phyloP scores from a whole-genome alignment of 2,113 vertebrate genomes.

The Neogale vison region DNA sequence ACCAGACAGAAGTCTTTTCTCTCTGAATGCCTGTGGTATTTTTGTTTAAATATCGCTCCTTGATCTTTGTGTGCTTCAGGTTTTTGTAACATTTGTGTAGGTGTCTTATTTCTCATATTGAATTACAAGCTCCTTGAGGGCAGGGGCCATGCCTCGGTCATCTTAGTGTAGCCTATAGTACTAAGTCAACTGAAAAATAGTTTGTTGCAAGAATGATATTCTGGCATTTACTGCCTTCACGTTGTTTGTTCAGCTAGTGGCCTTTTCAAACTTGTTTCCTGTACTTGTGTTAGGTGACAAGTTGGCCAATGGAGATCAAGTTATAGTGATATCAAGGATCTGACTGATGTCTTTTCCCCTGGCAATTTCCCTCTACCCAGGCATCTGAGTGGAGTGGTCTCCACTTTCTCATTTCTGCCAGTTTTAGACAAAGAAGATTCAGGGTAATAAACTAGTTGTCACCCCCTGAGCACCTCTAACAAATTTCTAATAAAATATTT shows the following conservation, averaged over 20 bases:
- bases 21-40: background rate
- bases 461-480: slow-evolving; percentile 53
- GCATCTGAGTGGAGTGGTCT: background rate
- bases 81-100: background rate
- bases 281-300: slow-evolving; percentile 59
- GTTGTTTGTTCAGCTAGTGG: slow-evolving; percentile 30
- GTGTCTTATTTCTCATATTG: background rate
- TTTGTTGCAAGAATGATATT: slow-evolving; percentile 13
- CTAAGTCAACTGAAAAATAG: slow-evolving; percentile 9
- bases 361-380: slow-evolving; percentile 1
- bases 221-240: background rate
- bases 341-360: slow-evolving; percentile 69
- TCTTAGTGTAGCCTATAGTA: background rate
- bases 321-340: slow-evolving; percentile 64
- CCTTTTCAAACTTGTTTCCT: slow-evolving; percentile 66
- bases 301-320: slow-evolving; percentile 71
- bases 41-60: background rate
- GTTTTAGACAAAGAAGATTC: slow-evolving; percentile 43
- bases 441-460: slow-evolving; percentile 69
- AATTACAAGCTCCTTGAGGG: slow-evolving; percentile 10
- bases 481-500: slow-evolving; percentile 53
- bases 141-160: background rate
- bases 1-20: background rate
- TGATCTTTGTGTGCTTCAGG: background rate
- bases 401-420: background rate